Conservation (phyloP, 2,797 vertebrate genomes). For the Cynopterus sphinx region DNA sequence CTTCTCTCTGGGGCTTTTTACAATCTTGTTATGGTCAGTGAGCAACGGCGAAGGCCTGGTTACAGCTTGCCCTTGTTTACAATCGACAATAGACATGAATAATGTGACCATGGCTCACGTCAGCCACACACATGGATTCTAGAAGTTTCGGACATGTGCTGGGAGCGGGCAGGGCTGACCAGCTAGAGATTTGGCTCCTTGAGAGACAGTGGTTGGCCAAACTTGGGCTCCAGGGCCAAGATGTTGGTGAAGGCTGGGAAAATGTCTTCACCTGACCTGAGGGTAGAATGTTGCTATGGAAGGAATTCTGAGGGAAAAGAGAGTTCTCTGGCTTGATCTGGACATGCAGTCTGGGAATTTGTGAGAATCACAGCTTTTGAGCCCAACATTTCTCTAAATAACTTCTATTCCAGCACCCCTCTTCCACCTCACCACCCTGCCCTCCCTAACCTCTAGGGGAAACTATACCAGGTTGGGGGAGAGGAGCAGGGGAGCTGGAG, state of each 20-base stretch:
- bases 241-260: neutral
- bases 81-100: constrained; percentile 63
- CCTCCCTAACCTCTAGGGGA: neutral
- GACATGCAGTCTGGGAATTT: neutral
- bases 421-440: neutral
- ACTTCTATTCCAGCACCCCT: neutral
- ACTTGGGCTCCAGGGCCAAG: neutral
- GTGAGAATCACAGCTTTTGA: neutral
- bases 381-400: neutral
- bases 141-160: neutral
- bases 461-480: neutral
- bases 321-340: neutral
- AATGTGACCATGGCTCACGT: constrained; percentile 48
- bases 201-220: neutral
- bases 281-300: neutral
- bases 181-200: neutral
- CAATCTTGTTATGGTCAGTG: constrained; percentile 17
- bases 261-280: neutral
- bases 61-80: constrained; percentile 60
- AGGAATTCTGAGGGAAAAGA: neutral
- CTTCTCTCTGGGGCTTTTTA: constrained; percentile 61
- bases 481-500: neutral
- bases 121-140: neutral
- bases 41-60: constrained; percentile 58
- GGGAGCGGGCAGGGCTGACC: neutral